Evolutionary conservation across 2,888 invertebrate genomes (phyloP).

Genomic region (Pterobdella sp.): DNA sequence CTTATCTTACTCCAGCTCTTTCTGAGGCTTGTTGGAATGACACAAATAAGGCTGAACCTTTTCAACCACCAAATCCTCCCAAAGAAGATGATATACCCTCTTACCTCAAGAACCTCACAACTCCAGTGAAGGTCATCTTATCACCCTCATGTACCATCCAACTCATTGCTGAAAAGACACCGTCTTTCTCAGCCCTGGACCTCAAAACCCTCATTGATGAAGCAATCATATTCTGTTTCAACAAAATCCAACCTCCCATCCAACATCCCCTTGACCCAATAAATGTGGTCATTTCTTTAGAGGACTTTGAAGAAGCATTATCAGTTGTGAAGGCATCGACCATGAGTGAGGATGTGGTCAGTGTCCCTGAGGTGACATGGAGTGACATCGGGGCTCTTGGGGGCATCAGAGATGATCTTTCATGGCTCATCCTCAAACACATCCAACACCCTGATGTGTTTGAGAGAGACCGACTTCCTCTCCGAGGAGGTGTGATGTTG

Average conservation of each 20-base stretch:
- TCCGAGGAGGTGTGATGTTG: constrained; percentile 18
- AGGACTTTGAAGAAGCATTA: constrained; percentile 20
- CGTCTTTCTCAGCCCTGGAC: not conserved
- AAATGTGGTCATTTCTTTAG: not conserved
- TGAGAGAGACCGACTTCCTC: not conserved
- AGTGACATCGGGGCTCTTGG: constrained; percentile 17
- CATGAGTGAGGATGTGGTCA: constrained; percentile 7
- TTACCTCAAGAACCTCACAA: not conserved
- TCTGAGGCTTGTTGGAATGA: not conserved
- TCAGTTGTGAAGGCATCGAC: not conserved
- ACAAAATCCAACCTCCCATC: not conserved
- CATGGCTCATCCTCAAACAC: constrained; percentile 14
- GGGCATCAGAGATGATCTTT: not conserved
- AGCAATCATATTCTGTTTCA: not conserved
- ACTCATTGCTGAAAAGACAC: not conserved
- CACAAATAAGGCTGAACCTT: not conserved
- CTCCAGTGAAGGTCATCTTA: not conserved
- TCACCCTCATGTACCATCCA: not conserved
- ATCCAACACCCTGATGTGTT: constrained; percentile 20
- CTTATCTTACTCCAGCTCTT: not conserved
- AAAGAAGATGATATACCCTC: not conserved
- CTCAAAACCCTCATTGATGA: not conserved
- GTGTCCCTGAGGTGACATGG: constrained; percentile 23
- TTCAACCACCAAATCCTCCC: not conserved
- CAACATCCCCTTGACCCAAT: not conserved